Conservation (phyloP, 2,888 invertebrate species). For the Xylota segnis region DNA sequence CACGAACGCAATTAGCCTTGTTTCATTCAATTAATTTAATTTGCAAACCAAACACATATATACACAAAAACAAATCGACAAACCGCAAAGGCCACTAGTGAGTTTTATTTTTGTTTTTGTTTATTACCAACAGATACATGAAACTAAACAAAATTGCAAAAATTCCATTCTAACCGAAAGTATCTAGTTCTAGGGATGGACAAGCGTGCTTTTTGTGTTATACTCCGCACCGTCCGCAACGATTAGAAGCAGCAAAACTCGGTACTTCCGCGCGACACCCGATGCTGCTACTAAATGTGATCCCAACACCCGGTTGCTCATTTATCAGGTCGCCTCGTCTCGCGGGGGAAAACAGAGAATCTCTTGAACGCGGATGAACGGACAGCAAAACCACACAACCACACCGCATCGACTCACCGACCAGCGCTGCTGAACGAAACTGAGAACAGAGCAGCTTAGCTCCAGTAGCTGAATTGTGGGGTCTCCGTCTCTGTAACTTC, state of each 20-base stretch:
- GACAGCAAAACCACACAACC: slow-evolving; percentile 20
- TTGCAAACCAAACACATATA: slow-evolving; percentile 32
- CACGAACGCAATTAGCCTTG: slow-evolving; percentile 50
- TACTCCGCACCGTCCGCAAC: neutral
- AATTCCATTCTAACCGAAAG: slow-evolving; percentile 12
- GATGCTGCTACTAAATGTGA: slow-evolving; percentile 40
- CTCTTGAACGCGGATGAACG: slow-evolving; percentile 17
- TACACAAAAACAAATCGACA: slow-evolving; percentile 19
- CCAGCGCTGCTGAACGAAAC: slow-evolving; percentile 39
- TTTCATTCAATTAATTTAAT: slow-evolving; percentile 66
- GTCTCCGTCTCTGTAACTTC: slow-evolving; percentile 13
- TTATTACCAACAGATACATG: slow-evolving; percentile 12
- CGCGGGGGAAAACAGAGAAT: slow-evolving; percentile 20
- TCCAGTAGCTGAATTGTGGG: slow-evolving; percentile 51
- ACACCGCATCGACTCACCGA: slow-evolving; percentile 34
- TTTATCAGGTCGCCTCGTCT: slow-evolving; percentile 28
- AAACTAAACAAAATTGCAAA: slow-evolving; percentile 1
- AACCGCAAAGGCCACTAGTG: slow-evolving; percentile 58
- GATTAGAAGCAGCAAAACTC: slow-evolving; percentile 29
- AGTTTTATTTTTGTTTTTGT: slow-evolving; percentile 10
- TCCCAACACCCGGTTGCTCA: slow-evolving; percentile 40
- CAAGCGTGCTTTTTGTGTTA: slow-evolving; percentile 11
- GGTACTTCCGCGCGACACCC: slow-evolving; percentile 45
- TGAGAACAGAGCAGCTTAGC: slow-evolving; percentile 43
- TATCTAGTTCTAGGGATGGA: slow-evolving; percentile 22